Evolutionary conservation across 64 coral and sea anemone genomes (phyloP).

Genomic region (Acropora tenuis): DNA sequence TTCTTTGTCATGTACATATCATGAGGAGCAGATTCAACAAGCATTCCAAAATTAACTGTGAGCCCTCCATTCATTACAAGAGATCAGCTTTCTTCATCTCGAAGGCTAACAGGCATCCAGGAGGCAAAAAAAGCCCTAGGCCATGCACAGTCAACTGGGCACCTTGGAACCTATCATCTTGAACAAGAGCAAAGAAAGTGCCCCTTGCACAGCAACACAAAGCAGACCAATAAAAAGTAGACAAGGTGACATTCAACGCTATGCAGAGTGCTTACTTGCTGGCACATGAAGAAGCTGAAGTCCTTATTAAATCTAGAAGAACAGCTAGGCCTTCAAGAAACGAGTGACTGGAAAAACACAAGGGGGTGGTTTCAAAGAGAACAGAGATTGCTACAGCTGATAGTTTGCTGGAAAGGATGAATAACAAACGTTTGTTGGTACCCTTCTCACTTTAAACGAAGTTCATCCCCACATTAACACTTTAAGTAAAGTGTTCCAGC

Average conservation of each 20-base stretch:
- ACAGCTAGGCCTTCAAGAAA: conserved; percentile 21
- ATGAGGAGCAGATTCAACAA: conserved; percentile 60
- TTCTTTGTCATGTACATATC: conserved; percentile 60
- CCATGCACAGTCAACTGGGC: conserved; percentile 30
- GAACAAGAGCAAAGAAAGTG: conserved; percentile 33
- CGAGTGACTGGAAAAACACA: conserved; percentile 19
- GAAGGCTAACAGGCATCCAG: not conserved
- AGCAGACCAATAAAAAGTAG: not conserved
- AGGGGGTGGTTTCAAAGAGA: conserved; percentile 20
- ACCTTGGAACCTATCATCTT: conserved; percentile 50
- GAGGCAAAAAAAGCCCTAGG: conserved; percentile 63
- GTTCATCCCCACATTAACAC: too few relatives aligned
- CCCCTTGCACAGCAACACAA: conserved; percentile 39
- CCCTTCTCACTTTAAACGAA: too few relatives aligned
- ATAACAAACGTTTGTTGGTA: too few relatives aligned
- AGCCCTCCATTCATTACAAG: conserved; percentile 63
- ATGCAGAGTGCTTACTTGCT: conserved; percentile 23
- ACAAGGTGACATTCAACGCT: conserved; percentile 40
- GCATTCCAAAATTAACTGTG: conserved; percentile 61
- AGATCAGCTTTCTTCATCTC: conserved; percentile 69
- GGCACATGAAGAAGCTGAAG: conserved; percentile 42
- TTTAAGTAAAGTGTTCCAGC: too few relatives aligned
- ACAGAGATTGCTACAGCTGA: not conserved
- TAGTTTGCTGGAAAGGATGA: too few relatives aligned
- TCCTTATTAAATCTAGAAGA: conserved; percentile 28